A percentile compares a stretch with the other conserved stretches of the same genome.
These are phyloP conservation scores for Pandemis corylana DNA, from an alignment of 2,888 invertebrate genomes.

Conservation along the genomic window DNA sequence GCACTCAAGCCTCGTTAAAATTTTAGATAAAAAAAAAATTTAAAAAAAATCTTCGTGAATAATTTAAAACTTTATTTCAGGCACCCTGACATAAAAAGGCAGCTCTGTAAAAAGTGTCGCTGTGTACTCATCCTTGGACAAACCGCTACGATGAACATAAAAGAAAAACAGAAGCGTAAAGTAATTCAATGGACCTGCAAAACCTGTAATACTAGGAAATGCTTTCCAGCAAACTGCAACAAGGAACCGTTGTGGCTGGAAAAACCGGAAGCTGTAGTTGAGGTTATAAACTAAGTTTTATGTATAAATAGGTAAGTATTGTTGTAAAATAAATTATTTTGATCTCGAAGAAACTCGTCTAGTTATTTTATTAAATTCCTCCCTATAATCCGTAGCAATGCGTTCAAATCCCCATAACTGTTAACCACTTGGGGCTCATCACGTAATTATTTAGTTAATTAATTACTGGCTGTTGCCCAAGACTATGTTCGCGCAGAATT, in stretches of 20 bases:
- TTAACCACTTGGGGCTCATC: too few relatives aligned
- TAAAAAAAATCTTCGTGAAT: too few relatives aligned
- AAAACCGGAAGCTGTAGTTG: slow-evolving; percentile 77
- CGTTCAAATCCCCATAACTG: too few relatives aligned
- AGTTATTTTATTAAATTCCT: not conserved
- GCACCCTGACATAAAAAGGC: slow-evolving; percentile 85
- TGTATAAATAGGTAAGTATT: not conserved
- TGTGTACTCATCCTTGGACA: slow-evolving; percentile 80
- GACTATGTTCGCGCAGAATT: too few relatives aligned
- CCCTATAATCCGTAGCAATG: too few relatives aligned
- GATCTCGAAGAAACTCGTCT: not conserved
- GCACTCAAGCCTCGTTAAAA: too few relatives aligned
- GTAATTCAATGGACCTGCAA: slow-evolving; percentile 78
- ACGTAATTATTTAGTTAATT: too few relatives aligned
- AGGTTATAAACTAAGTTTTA: slow-evolving; percentile 61
- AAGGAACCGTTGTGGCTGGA: slow-evolving; percentile 82
- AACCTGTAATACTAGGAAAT: slow-evolving; percentile 60
- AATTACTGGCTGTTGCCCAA: too few relatives aligned
- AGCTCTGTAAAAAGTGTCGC: slow-evolving; percentile 85
- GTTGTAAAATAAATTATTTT: not conserved
- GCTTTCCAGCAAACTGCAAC: slow-evolving; percentile 59
- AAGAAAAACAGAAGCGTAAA: slow-evolving; percentile 72
- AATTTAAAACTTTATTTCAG: slow-evolving; percentile 54
- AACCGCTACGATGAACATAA: slow-evolving; percentile 80
- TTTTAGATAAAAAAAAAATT: too few relatives aligned